phyloP scores from a whole-genome alignment of 2,113 vertebrate genomes.

The Anthoscopus minutus region DNA sequence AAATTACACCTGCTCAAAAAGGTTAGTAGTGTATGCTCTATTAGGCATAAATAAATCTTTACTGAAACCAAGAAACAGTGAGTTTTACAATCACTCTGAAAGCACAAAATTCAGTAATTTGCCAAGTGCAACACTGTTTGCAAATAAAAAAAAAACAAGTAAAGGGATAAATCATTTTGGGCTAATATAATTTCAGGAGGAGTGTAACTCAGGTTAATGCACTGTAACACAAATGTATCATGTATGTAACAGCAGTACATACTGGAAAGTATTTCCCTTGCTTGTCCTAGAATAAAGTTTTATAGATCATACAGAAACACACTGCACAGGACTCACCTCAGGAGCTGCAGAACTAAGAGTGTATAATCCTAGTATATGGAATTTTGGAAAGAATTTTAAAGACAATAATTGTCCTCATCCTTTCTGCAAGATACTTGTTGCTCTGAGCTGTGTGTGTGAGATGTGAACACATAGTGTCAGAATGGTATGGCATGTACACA shows the following conservation, averaged over 20 bases:
- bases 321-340: background rate
- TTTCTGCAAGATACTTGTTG: background rate
- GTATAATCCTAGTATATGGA: background rate
- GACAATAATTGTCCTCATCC: background rate
- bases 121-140: background rate
- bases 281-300: background rate
- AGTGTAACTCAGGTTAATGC: background rate
- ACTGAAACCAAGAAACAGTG: background rate
- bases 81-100: background rate
- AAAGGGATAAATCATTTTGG: background rate
- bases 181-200: background rate
- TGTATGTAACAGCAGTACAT: background rate
- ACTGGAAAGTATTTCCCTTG: background rate
- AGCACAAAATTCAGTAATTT: background rate
- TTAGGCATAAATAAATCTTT: background rate
- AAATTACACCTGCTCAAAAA: background rate
- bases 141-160: background rate
- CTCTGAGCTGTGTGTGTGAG: background rate
- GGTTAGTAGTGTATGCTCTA: background rate
- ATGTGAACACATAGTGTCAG: background rate
- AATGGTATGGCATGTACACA: background rate
- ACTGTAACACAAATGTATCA: background rate
- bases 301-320: background rate
- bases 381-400: background rate
- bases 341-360: background rate